phyloP scores from a whole-genome alignment of 2,888 invertebrate genomes.

The Caenorhabditis imperialis region DNA sequence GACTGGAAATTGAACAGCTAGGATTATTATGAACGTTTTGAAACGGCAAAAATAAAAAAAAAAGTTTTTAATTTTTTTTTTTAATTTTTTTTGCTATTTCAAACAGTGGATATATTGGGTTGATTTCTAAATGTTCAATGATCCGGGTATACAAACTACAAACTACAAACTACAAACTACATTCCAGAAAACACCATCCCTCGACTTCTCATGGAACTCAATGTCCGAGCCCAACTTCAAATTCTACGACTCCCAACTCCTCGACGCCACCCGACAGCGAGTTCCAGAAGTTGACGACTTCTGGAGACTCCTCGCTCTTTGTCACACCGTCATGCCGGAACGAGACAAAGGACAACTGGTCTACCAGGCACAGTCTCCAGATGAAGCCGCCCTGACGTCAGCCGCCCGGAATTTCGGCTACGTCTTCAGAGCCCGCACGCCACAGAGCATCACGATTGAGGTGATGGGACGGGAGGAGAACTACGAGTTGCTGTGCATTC shows the following conservation, averaged over 20 bases:
- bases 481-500: slow-evolving; percentile 94
- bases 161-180: neutral
- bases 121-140: too few relatives aligned
- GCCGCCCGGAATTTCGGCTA: slow-evolving; percentile 99
- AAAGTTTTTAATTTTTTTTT: too few relatives aligned
- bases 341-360: slow-evolving; percentile 68
- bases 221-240: slow-evolving; percentile 92
- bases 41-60: too few relatives aligned
- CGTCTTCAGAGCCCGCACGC: slow-evolving; percentile 86
- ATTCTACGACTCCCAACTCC: slow-evolving; percentile 90
- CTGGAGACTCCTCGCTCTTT: slow-evolving; percentile 88
- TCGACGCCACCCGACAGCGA: slow-evolving; percentile 85
- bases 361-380: slow-evolving; percentile 93
- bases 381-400: slow-evolving; percentile 95
- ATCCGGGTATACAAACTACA: too few relatives aligned
- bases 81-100: too few relatives aligned
- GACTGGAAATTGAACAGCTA: too few relatives aligned
- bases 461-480: slow-evolving; percentile 77
- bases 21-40: too few relatives aligned
- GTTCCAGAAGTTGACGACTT: slow-evolving; percentile 78
- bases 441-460: slow-evolving; percentile 82
- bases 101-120: too few relatives aligned
- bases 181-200: slow-evolving; percentile 60
- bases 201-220: slow-evolving; percentile 91
- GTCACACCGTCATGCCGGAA: slow-evolving; percentile 97